These are phyloP conservation scores for Nysson spinosus DNA, from an alignment of 2,888 invertebrate genomes.

Conservation along the genomic window DNA sequence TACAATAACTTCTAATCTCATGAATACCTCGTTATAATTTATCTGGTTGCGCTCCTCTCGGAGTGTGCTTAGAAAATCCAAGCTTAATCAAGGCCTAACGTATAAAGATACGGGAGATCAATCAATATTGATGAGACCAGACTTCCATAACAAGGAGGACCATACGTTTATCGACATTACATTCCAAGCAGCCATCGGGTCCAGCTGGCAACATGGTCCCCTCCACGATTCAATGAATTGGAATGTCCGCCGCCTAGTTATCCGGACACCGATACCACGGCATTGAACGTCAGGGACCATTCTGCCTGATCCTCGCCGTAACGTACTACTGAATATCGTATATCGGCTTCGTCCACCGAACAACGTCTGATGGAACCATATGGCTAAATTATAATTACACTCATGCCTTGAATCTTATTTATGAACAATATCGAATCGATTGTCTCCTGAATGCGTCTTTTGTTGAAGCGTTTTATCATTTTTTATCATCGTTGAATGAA, in stretches of 20 bases:
- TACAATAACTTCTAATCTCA: too few relatives aligned
- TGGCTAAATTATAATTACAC: too few relatives aligned
- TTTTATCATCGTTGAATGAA: too few relatives aligned
- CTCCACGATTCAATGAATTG: constrained; percentile 67
- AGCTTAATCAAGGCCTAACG: neutral
- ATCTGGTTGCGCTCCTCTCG: too few relatives aligned
- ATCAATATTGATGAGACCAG: constrained; percentile 19
- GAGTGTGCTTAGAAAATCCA: too few relatives aligned
- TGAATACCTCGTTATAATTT: too few relatives aligned
- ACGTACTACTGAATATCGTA: constrained; percentile 36
- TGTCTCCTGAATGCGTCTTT: too few relatives aligned
- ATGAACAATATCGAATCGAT: too few relatives aligned
- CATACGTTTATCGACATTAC: constrained; percentile 56
- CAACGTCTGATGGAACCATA: too few relatives aligned
- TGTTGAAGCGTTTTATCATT: too few relatives aligned
- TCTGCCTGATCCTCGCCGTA: constrained; percentile 23
- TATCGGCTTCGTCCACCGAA: constrained; percentile 30
- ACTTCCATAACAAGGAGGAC: constrained; percentile 3
- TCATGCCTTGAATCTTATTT: too few relatives aligned
- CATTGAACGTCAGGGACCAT: constrained; percentile 58
- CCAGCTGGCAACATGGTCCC: constrained; percentile 52
- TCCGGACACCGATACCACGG: constrained; percentile 59
- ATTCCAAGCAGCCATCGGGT: constrained; percentile 58
- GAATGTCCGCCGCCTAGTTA: constrained; percentile 68
- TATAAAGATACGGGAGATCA: neutral